Conservation (phyloP, 1,140 invertebrate genomes). For the Magallana angulata region DNA sequence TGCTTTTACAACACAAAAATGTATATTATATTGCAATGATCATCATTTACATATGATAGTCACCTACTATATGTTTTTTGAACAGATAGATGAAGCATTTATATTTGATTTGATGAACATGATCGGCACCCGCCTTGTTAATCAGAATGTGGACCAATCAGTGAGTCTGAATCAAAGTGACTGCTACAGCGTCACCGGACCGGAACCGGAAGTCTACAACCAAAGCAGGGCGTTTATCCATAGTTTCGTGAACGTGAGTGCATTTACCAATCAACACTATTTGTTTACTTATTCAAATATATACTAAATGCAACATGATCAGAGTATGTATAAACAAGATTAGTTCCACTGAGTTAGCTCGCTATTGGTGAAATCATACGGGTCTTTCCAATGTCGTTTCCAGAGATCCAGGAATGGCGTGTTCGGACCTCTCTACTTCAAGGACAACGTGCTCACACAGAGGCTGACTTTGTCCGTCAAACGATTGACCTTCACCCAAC, state of each 20-base stretch:
- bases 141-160: conserved; percentile 39
- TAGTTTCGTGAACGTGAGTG: conserved; percentile 50
- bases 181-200: conserved; percentile 51
- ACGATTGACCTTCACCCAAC: conserved; percentile 47
- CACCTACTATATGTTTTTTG: no score
- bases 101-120: conserved; percentile 88
- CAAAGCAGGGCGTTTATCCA: conserved; percentile 57
- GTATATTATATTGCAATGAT: no score
- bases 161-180: conserved; percentile 44
- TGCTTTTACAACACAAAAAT: no score
- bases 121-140: conserved; percentile 47
- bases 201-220: conserved; percentile 8
- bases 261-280: background rate
- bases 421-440: conserved; percentile 58
- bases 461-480: conserved; percentile 59
- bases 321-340: no score
- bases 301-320: no score
- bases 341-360: no score
- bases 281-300: no score
- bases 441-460: conserved; percentile 52
- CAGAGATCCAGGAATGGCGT: conserved; percentile 58
- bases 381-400: background rate
- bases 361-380: no score
- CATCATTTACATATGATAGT: no score
- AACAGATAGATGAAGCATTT: conserved; percentile 86